phyloP scores from a whole-genome alignment of 2,888 invertebrate genomes.

The Sialis fuliginosa region DNA sequence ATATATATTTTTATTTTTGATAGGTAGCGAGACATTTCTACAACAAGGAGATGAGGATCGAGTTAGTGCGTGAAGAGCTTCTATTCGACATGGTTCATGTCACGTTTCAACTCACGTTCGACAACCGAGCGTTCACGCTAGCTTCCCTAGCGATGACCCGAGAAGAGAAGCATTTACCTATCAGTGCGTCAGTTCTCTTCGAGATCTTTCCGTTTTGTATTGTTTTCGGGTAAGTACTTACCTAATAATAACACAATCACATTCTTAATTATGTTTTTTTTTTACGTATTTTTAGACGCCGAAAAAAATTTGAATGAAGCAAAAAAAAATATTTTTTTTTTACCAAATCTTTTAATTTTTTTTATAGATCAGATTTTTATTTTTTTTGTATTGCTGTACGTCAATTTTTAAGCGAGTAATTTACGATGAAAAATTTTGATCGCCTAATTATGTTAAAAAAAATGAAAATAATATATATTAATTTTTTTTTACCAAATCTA shows the following conservation, averaged over 20 bases:
- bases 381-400: too few species aligned
- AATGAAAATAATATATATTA: too few species aligned
- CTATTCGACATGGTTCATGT: slow-evolving; percentile 85
- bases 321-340: too few species aligned
- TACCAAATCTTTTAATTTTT: too few species aligned
- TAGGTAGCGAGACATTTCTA: slow-evolving; percentile 85
- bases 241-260: not conserved
- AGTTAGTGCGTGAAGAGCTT: slow-evolving; percentile 70
- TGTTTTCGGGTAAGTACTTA: slow-evolving; percentile 64
- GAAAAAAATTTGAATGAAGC: too few species aligned
- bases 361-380: too few species aligned
- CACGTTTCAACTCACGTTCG: slow-evolving; percentile 84
- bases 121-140: slow-evolving; percentile 78
- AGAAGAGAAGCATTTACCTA: slow-evolving; percentile 76
- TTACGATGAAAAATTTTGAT: too few species aligned
- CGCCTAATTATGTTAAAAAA: too few species aligned
- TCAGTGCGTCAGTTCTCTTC: slow-evolving; percentile 77
- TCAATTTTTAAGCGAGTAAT: too few species aligned
- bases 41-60: slow-evolving; percentile 86
- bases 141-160: slow-evolving; percentile 71
- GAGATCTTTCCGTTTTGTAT: slow-evolving; percentile 98
- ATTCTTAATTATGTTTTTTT: too few species aligned
- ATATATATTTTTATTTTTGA: not conserved
- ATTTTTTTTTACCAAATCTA: too few species aligned
- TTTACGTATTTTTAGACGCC: too few species aligned